Evolutionary conservation across 2,797 vertebrate genomes (phyloP), one percentile per base, ranked within the genome.

Genomic region (Bovichtus diacanthus): DNA sequence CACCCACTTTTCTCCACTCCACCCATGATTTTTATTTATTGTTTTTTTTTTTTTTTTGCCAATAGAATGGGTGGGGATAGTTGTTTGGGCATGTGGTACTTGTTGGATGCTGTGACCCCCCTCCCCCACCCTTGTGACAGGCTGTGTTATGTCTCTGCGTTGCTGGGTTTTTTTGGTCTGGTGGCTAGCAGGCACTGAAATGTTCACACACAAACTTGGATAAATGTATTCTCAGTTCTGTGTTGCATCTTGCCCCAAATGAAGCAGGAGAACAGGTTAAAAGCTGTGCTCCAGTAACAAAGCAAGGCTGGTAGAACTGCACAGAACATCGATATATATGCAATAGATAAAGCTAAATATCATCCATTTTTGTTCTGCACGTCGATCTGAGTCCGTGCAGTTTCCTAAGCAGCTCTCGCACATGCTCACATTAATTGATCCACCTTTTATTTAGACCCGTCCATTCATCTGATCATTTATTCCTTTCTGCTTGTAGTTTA

Each of bases 21-120:
- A 82, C 86, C 80, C 74, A 27, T 65, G 59, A 55, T 54, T 58
- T 82, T 62, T 70, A n/a, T n/a, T n/a, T n/a, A n/a, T n/a, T n/a
- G n/a, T 73, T 58, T 62, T 18, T 15, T 34, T 80, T 54, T 76
- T 63, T 59, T 47, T 19, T 6, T 51, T 69, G 51, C 83, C 70
- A 76, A 13, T 92, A 91, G 86, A 82, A 56, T 44, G 87, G 85
- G 87, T 87, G 88, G 88, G 73, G 86, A 68, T 89, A 90, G 86
- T 83, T 90, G 87, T 92, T 85, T 91, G 81, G 88, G 94, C 92
- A 94, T 94, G 93, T 89, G 76, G 77, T 90, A 80, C 53, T 80
- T 90, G 87, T 87, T 87, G 88, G 89, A 87, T 92, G 93, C 87
- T 91, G 89, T 94, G 90, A 86, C 51, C 54, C 70, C 74, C 61